These are phyloP conservation scores for Epinotia nisella DNA, from an alignment of 2,888 invertebrate species.

Conservation along the genomic window DNA sequence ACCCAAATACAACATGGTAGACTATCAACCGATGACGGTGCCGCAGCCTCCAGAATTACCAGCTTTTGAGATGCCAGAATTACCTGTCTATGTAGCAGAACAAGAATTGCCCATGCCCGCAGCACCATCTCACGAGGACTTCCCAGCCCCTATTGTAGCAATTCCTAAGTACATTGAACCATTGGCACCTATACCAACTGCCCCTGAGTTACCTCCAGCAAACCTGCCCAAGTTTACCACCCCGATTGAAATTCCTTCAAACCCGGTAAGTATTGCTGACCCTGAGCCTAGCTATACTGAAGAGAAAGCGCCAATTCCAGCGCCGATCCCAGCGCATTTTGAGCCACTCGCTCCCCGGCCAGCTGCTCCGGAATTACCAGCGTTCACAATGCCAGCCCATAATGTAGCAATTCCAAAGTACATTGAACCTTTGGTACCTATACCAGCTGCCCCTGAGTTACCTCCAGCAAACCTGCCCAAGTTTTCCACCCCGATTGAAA, in stretches of 20 bases:
- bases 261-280: neutral
- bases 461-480: no score
- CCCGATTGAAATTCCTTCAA: neutral
- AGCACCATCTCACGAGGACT: constrained; percentile 9
- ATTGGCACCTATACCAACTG: constrained; percentile 12
- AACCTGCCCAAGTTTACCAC: constrained; percentile 12
- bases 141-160: constrained; percentile 9
- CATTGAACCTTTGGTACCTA: no score
- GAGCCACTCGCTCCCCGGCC: no score
- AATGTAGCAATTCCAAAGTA: no score
- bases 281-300: constrained; percentile 27
- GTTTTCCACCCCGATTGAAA: no score
- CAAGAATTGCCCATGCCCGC: neutral
- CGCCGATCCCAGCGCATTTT: no score
- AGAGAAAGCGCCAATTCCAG: no score
- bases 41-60: constrained; percentile 41
- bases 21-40: constrained; percentile 33
- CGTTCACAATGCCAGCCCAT: no score
- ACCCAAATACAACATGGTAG: no score
- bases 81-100: constrained; percentile 2
- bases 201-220: constrained; percentile 25
- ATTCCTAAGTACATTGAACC: constrained; percentile 19
- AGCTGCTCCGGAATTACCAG: constrained; percentile 24
- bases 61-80: neutral
- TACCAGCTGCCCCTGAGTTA: no score